Evolutionary conservation across 2,888 invertebrate genomes (phyloP), one percentile per base, ranked within the genome.

Genomic region (Deilephila porcellus): DNA sequence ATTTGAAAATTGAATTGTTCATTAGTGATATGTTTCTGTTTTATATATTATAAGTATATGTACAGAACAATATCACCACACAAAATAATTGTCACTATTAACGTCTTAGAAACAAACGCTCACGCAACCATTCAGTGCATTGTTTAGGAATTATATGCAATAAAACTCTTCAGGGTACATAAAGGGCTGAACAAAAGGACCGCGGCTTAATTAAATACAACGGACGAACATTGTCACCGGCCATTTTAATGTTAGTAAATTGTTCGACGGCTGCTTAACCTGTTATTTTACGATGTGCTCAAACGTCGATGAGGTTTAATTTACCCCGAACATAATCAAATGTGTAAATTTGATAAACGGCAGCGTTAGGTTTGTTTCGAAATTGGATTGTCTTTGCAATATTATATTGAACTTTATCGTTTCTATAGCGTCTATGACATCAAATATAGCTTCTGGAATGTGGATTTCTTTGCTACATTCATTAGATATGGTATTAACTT

Each of bases 221-320:
- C 20, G 64, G 64, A 25, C 25, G 45, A 67, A 52, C 67, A 25
- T 67, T 67, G 80, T 87, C 88, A 88, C 89, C 90, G 91, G 91
- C 93, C 92, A 92, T 91, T 93, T 93, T 93, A 93, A 93, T 94
- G 93, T 93, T 91, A 90, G 91, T 91, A 90, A 92, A 94, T 92
- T 90, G 90, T 88, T 87, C 89, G 87, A 85, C 83, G 86, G 86
- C 90, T 85, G 88, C 89, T 89, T 87, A 84, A 84, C 85, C 86
- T 85, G 85, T 90, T 92, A 90, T 93, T 93, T 94, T 92, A 93
- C 92, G 93, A 93, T 93, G 76, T 81, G 63, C 71, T 63, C 32
- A 63, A 74, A 67, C 67, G 64, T 71, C 52, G 62, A 60, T 52
- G 71, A 52, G 32, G 45, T 67, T 67, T 67, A 67, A 67, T 67